Evolutionary conservation across 2,113 vertebrate species (phyloP).

Genomic region (Neolamprologus variostigma): DNA sequence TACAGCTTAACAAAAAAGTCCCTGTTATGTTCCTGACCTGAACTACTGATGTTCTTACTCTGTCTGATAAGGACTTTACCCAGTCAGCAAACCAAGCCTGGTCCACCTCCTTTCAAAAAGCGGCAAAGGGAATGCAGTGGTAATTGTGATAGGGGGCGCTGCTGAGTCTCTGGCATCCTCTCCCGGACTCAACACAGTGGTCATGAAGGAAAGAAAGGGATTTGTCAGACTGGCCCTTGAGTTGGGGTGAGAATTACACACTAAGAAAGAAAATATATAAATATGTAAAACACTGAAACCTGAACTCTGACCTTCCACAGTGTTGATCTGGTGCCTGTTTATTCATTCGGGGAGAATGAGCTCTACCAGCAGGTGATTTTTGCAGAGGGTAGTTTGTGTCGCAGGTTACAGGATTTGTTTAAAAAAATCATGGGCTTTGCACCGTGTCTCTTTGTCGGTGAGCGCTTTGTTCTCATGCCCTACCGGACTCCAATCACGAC

Average conservation of each 20-base stretch:
- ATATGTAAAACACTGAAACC: background rate
- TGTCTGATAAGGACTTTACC: slow-evolving; percentile 53
- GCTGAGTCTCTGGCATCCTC: slow-evolving; percentile 65
- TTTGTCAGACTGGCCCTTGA: slow-evolving; percentile 75
- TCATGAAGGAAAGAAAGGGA: slow-evolving; percentile 67
- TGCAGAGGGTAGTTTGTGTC: slow-evolving; percentile 47
- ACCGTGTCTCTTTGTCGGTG: slow-evolving; percentile 76
- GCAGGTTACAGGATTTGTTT: slow-evolving; percentile 64
- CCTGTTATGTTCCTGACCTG: background rate
- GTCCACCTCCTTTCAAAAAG: slow-evolving; percentile 61
- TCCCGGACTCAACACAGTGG: slow-evolving; percentile 63
- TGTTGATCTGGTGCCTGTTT: slow-evolving; percentile 76
- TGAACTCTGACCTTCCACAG: slow-evolving; percentile 35
- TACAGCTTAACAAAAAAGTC: background rate
- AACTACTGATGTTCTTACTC: background rate
- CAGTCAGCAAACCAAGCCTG: slow-evolving; percentile 70
- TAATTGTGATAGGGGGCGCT: slow-evolving; percentile 76
- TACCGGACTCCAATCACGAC: slow-evolving; percentile 71
- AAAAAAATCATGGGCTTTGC: slow-evolving; percentile 70
- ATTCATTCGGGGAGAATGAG: slow-evolving; percentile 81
- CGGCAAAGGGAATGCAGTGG: slow-evolving; percentile 71
- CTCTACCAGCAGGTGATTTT: slow-evolving; percentile 69
- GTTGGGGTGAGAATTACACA: slow-evolving; percentile 65
- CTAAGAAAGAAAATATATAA: background rate
- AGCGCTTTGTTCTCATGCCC: slow-evolving; percentile 62